These are phyloP conservation scores for Cranoglanis bouderius DNA, from an alignment of 2,113 vertebrate genomes.

Conservation along the genomic window DNA sequence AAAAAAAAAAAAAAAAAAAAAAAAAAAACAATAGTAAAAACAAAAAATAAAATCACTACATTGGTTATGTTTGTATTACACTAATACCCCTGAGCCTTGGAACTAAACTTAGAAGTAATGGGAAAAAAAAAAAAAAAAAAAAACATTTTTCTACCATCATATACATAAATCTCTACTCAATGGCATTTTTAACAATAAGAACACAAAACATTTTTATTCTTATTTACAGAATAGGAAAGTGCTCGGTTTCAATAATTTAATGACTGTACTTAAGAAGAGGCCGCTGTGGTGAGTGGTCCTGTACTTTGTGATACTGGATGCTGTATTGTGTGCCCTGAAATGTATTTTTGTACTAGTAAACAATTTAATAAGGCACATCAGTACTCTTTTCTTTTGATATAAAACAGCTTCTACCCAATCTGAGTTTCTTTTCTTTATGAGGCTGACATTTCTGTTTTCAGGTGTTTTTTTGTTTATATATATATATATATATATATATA, in stretches of 20 bases:
- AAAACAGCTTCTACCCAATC: slow-evolving; percentile 91
- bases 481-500: too few relatives aligned
- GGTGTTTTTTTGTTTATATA: slow-evolving; percentile 73
- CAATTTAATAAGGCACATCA: slow-evolving; percentile 99
- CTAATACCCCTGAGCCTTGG: slow-evolving; percentile 97
- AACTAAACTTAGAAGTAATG: slow-evolving; percentile 93
- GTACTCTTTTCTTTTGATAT: slow-evolving; percentile 93
- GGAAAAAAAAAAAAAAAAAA: slow-evolving; percentile 66
- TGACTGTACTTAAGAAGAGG: slow-evolving; percentile 84
- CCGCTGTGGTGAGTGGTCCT: slow-evolving; percentile 87
- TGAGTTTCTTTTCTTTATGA: slow-evolving; percentile 84
- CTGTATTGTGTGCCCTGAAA: slow-evolving; percentile 98
- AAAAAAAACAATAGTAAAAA: slow-evolving; percentile 35
- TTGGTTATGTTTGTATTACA: slow-evolving; percentile 97
- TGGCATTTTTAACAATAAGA: slow-evolving; percentile 97
- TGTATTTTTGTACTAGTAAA: slow-evolving; percentile 99
- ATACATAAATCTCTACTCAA: slow-evolving; percentile 71
- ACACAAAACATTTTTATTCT: slow-evolving; percentile 85
- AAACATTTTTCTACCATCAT: slow-evolving; percentile 89
- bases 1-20: slow-evolving; percentile 61
- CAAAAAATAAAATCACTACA: slow-evolving; percentile 66
- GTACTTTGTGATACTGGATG: slow-evolving; percentile 98
- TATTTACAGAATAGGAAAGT: slow-evolving; percentile 81
- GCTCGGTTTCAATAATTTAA: slow-evolving; percentile 92
- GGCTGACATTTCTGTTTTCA: slow-evolving; percentile 80